Percentiles rank a stretch among this genome's conserved stretches.
phyloP scores from a whole-genome alignment of 2,113 vertebrate species.

The Carollia perspicillata region DNA sequence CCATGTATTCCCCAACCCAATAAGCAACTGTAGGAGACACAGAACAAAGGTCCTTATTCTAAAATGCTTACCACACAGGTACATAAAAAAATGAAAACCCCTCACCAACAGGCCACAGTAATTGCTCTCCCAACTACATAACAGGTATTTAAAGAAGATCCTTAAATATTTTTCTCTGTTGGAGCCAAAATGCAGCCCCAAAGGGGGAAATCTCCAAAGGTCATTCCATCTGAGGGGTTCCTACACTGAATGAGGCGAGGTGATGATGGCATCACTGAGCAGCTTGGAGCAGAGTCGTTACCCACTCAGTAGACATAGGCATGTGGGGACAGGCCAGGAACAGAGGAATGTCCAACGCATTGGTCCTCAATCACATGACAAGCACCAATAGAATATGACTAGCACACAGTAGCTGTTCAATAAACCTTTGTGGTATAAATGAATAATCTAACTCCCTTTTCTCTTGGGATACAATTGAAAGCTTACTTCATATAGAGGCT shows the following conservation, averaged over 20 bases:
- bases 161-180: neutral
- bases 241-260: neutral
- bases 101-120: neutral
- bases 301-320: neutral
- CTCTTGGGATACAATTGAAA: neutral
- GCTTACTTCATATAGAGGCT: neutral
- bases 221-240: neutral
- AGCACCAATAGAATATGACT: neutral
- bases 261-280: neutral
- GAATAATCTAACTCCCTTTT: neutral
- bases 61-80: neutral
- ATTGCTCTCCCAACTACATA: neutral
- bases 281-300: neutral
- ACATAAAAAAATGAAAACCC: neutral
- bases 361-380: neutral
- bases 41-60: neutral
- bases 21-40: neutral
- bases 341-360: neutral
- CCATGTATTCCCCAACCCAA: constrained; percentile 1
- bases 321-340: neutral
- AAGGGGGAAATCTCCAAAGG: neutral
- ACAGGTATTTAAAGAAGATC: neutral
- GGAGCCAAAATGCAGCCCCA: neutral
- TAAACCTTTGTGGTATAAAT: neutral
- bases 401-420: neutral